phyloP scores from a whole-genome alignment of 2,888 invertebrate genomes.

The Phengaris alcon region DNA sequence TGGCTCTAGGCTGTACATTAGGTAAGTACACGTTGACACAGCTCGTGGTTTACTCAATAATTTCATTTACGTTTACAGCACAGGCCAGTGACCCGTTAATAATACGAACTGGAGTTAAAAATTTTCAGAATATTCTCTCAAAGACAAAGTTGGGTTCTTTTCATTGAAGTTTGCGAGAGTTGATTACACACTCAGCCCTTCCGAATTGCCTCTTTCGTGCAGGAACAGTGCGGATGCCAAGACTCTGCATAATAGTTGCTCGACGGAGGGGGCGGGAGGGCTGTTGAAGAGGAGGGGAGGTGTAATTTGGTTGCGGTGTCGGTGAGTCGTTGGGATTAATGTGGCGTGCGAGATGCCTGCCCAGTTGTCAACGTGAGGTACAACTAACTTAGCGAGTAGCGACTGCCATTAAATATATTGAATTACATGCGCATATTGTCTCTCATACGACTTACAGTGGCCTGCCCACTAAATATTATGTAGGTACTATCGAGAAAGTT shows the following conservation, averaged over 20 bases:
- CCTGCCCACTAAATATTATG: too few relatives aligned
- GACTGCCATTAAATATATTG: background rate
- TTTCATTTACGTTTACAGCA: constrained; percentile 9
- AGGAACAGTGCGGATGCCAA: constrained; percentile 41
- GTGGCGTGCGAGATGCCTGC: constrained; percentile 42
- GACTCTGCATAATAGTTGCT: constrained; percentile 47
- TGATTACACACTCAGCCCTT: constrained; percentile 34
- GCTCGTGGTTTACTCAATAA: background rate
- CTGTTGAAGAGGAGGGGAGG: constrained; percentile 41
- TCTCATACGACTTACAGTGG: background rate
- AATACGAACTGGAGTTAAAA: constrained; percentile 15
- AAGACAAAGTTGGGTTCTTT: constrained; percentile 28
- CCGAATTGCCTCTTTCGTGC: constrained; percentile 34
- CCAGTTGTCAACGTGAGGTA: constrained; percentile 37
- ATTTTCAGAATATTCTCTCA: constrained; percentile 17
- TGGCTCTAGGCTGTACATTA: background rate
- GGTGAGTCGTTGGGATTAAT: constrained; percentile 44
- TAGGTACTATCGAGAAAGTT: too few relatives aligned
- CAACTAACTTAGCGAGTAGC: constrained; percentile 31
- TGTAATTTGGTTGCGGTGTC: constrained; percentile 53
- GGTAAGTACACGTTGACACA: background rate
- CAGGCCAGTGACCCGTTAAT: constrained; percentile 11
- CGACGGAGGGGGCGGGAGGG: constrained; percentile 40
- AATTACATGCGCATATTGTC: background rate
- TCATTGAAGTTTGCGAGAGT: constrained; percentile 32